Evolutionary conservation across 2,113 vertebrate species (phyloP).

Genomic region (Triplophysa dalaica): DNA sequence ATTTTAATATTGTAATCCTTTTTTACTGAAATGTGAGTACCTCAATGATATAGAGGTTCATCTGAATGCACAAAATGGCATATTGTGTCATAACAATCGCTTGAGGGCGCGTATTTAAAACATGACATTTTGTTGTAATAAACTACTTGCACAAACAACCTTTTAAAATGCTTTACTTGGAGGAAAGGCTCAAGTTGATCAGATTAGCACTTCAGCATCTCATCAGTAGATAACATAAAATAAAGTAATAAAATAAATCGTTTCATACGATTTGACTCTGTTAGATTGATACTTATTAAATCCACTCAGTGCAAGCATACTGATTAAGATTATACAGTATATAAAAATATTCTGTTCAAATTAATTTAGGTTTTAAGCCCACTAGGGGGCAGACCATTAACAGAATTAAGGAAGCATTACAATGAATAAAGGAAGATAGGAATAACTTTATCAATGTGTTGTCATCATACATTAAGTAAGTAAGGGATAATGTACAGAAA

Average conservation of each 20-base stretch:
- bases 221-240: background rate
- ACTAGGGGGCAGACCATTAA: background rate
- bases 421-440: background rate
- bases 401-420: background rate
- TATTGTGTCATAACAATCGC: no score
- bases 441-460: background rate
- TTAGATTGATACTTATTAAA: background rate
- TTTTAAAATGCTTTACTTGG: no score
- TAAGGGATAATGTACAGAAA: no score
- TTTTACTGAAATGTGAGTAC: no score
- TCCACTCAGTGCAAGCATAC: background rate
- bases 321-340: background rate
- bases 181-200: no score
- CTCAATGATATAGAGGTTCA: no score
- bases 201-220: background rate
- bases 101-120: no score
- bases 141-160: no score
- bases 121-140: no score
- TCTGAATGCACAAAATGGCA: no score
- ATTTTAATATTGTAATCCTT: no score
- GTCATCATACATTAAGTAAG: background rate
- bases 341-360: background rate
- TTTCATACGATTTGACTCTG: background rate
- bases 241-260: background rate
- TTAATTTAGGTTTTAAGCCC: background rate